These are phyloP conservation scores for Eubucco bourcierii DNA, from an alignment of 2,113 vertebrate genomes.

Conservation along the genomic window DNA sequence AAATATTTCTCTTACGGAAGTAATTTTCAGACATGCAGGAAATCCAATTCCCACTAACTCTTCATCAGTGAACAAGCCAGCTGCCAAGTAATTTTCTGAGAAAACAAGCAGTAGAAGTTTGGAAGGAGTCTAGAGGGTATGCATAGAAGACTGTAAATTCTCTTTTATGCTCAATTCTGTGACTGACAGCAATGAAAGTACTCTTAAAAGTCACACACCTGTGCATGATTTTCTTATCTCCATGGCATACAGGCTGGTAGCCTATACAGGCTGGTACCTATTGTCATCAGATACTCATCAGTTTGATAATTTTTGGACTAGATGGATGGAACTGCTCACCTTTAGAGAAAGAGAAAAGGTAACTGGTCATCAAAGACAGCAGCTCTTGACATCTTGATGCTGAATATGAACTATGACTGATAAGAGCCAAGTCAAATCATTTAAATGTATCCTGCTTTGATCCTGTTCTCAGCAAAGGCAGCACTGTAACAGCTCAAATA, in stretches of 20 bases:
- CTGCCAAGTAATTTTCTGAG: not conserved
- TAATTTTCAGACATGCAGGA: not conserved
- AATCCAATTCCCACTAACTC: not conserved
- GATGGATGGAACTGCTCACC: not conserved
- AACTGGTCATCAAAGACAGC: not conserved
- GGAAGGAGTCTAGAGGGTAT: not conserved
- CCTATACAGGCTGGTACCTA: not conserved
- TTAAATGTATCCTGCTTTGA: not conserved
- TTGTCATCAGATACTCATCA: not conserved
- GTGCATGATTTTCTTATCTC: not conserved
- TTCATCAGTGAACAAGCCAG: not conserved
- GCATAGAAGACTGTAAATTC: not conserved
- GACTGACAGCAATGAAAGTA: not conserved
- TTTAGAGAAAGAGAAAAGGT: not conserved
- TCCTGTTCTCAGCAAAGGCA: not conserved
- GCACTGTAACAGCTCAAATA: not conserved
- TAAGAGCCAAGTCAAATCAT: not conserved
- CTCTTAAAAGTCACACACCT: not conserved
- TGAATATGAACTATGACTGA: not conserved
- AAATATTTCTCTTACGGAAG: not conserved
- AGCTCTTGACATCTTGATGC: not conserved
- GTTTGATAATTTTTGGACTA: not conserved
- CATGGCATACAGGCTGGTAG: not conserved
- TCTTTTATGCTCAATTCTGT: not conserved
- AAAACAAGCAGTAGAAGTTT: not conserved